phyloP scores from a whole-genome alignment of 2,888 invertebrate species.

The Julus scandinavius region DNA sequence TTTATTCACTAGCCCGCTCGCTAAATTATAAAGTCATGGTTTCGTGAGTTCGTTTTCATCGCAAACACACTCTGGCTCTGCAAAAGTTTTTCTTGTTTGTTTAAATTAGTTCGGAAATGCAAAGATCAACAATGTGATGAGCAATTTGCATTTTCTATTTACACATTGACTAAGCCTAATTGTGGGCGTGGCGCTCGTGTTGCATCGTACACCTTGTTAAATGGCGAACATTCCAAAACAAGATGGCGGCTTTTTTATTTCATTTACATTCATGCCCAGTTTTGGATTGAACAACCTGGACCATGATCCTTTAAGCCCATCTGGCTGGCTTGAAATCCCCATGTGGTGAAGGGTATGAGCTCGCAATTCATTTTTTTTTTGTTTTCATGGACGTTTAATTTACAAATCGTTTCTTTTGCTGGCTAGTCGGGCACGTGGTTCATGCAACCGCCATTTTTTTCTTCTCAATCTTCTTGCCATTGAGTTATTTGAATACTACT shows the following conservation, averaged over 20 bases:
- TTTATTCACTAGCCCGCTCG: constrained; percentile 11
- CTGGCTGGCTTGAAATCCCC: background rate
- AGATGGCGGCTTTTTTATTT: background rate
- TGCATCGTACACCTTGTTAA: too few species aligned
- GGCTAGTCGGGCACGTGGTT: background rate
- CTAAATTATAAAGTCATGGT: constrained; percentile 26
- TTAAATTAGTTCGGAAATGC: constrained; percentile 35
- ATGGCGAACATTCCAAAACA: background rate
- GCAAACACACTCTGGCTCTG: background rate
- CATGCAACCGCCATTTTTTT: background rate
- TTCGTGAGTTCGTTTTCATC: constrained; percentile 34
- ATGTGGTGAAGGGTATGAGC: background rate
- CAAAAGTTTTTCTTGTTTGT: constrained; percentile 22
- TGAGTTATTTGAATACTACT: background rate
- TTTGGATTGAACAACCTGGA: background rate
- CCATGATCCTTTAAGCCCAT: background rate
- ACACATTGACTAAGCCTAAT: constrained; percentile 19
- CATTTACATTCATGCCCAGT: background rate
- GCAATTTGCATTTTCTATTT: constrained; percentile 23
- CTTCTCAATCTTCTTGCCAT: background rate
- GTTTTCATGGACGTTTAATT: background rate
- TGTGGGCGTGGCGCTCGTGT: background rate
- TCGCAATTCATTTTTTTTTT: background rate
- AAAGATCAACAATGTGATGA: constrained; percentile 35
- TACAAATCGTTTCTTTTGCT: background rate